phyloP scores from a whole-genome alignment of 2,888 invertebrate species.

The Caenorhabditis parvicauda region DNA sequence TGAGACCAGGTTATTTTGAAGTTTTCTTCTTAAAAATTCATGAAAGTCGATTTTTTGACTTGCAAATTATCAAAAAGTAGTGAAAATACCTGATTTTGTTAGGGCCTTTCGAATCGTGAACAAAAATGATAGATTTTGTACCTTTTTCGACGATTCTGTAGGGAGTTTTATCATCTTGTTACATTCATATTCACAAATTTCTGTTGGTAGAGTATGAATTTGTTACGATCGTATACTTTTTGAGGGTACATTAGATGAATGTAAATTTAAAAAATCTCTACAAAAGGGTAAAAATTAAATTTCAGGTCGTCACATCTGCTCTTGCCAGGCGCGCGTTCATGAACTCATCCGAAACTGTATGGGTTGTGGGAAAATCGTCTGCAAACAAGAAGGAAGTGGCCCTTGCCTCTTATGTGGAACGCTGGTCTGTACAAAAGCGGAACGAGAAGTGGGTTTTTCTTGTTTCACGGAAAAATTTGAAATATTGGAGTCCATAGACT shows the following conservation, averaged over 20 bases:
- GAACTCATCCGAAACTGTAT: constrained; percentile 86
- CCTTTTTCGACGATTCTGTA: no score
- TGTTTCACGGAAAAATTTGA: background rate
- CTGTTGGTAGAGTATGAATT: no score
- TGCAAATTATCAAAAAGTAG: no score
- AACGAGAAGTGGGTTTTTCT: constrained; percentile 36
- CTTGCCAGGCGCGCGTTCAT: constrained; percentile 89
- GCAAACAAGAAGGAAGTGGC: constrained; percentile 86
- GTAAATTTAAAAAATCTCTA: background rate
- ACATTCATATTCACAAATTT: no score
- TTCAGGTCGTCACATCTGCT: constrained; percentile 78
- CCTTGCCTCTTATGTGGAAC: constrained; percentile 89
- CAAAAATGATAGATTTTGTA: no score
- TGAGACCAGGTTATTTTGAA: constrained; percentile 19
- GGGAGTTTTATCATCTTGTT: no score
- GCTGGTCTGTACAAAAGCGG: constrained; percentile 70
- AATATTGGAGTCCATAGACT: no score
- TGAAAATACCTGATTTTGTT: no score
- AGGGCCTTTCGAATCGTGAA: no score
- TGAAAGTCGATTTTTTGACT: background rate
- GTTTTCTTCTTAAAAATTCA: background rate
- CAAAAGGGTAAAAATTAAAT: constrained; percentile 1
- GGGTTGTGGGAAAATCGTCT: constrained; percentile 89
- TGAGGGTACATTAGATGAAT: no score
- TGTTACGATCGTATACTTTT: no score